Conservation (phyloP, 2,113 vertebrate species). For the Psittacus erithacus region DNA sequence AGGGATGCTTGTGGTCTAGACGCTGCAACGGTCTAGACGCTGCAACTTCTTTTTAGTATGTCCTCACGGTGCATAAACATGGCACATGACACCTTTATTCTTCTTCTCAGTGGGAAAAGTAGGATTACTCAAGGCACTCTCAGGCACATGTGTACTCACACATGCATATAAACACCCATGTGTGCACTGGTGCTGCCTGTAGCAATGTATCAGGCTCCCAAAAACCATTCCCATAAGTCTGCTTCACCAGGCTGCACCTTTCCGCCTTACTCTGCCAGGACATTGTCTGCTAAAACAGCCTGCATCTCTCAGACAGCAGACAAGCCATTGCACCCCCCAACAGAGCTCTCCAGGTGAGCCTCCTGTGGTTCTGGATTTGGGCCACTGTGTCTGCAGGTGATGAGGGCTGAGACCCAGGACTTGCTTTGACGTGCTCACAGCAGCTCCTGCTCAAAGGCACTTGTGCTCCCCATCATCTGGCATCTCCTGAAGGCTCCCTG, state of each 20-base stretch:
- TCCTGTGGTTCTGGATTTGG: not conserved
- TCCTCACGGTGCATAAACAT: fast-evolving
- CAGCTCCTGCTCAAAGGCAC: not conserved
- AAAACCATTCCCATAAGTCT: not conserved
- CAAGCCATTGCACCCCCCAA: not conserved
- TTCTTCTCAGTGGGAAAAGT: not conserved
- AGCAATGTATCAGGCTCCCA: not conserved
- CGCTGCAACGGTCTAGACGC: not conserved
- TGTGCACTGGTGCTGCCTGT: not conserved
- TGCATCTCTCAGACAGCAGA: not conserved
- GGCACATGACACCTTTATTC: fast-evolving
- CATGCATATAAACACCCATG: fast-evolving
- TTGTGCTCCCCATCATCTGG: not conserved
- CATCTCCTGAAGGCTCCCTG: not conserved
- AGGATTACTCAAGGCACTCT: not conserved
- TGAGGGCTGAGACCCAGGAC: not conserved
- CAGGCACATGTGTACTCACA: not conserved
- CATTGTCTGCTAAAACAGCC: not conserved
- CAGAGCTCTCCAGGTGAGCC: not conserved
- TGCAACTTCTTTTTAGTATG: not conserved
- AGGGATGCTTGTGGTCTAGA: not conserved
- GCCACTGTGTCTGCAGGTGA: not conserved
- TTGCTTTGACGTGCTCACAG: fast-evolving
- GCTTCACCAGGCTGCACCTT: not conserved
- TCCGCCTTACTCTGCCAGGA: not conserved